These are phyloP conservation scores for Corynorhinus townsendii DNA, from an alignment of 2,113 vertebrate genomes.

Conservation along the genomic window DNA sequence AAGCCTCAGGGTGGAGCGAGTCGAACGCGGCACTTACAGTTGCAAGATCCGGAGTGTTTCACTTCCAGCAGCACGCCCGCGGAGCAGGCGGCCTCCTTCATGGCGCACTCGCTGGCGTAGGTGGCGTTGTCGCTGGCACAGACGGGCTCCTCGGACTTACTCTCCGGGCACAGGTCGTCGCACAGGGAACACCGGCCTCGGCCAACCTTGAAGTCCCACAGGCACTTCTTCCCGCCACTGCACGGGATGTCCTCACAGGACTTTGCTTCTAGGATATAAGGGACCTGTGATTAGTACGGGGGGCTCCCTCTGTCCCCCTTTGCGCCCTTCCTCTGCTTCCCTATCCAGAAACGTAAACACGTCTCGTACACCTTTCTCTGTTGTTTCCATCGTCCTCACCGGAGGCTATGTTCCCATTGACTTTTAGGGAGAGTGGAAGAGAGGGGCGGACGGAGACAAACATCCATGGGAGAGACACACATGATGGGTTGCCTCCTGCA, in stretches of 20 bases:
- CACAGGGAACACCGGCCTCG: slow-evolving; percentile 94
- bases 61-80: slow-evolving; percentile 94
- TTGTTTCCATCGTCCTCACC: too few relatives aligned
- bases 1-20: slow-evolving; percentile 82
- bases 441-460: too few relatives aligned
- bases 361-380: neutral
- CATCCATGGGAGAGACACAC: too few relatives aligned
- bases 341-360: neutral
- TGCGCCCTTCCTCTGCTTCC: neutral
- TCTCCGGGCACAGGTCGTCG: slow-evolving; percentile 91
- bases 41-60: slow-evolving; percentile 98
- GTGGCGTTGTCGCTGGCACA: slow-evolving; percentile 98
- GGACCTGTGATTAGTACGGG: slow-evolving; percentile 71
- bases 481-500: too few relatives aligned
- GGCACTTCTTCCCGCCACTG: slow-evolving; percentile 92
- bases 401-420: too few relatives aligned
- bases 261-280: slow-evolving; percentile 91
- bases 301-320: neutral
- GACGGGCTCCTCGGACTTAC: slow-evolving; percentile 93
- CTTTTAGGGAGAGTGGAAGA: too few relatives aligned
- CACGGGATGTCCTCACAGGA: slow-evolving; percentile 98
- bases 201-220: slow-evolving; percentile 95
- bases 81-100: slow-evolving; percentile 97
- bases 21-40: slow-evolving; percentile 95
- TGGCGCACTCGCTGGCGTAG: slow-evolving; percentile 96